phyloP scores from a whole-genome alignment of 2,113 vertebrate species.

The Canis aureus region DNA sequence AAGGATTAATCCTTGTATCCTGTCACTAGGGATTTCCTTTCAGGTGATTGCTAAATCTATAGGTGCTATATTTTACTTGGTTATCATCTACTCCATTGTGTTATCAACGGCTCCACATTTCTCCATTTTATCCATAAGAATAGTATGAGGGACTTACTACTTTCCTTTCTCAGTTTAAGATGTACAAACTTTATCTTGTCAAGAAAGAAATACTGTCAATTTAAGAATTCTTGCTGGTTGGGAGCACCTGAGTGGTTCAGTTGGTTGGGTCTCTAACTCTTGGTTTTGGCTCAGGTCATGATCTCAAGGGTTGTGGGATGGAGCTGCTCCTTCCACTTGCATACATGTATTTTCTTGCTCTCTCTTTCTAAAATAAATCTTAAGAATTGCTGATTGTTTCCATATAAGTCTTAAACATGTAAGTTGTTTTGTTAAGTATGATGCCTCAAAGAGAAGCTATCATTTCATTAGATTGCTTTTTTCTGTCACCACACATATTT shows the following conservation, averaged over 20 bases:
- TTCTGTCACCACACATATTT: not conserved
- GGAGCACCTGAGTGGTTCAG: not conserved
- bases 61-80: not conserved
- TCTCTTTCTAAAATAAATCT: not conserved
- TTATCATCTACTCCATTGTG: not conserved
- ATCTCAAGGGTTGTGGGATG: not conserved
- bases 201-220: slow-evolving; percentile 20
- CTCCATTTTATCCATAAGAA: not conserved
- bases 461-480: slow-evolving; percentile 33
- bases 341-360: not conserved
- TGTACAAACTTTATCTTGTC: slow-evolving; percentile 21
- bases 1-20: not conserved
- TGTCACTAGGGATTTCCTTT: no score
- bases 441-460: not conserved
- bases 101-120: not conserved
- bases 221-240: slow-evolving; percentile 54
- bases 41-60: not conserved
- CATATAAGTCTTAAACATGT: not conserved
- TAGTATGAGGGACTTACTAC: not conserved
- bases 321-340: not conserved
- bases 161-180: not conserved
- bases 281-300: not conserved
- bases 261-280: not conserved
- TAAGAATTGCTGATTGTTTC: slow-evolving; percentile 51
- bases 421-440: slow-evolving; percentile 21